phyloP scores from a whole-genome alignment of 2,113 vertebrate species.

The Daphoenositta chrysoptera region DNA sequence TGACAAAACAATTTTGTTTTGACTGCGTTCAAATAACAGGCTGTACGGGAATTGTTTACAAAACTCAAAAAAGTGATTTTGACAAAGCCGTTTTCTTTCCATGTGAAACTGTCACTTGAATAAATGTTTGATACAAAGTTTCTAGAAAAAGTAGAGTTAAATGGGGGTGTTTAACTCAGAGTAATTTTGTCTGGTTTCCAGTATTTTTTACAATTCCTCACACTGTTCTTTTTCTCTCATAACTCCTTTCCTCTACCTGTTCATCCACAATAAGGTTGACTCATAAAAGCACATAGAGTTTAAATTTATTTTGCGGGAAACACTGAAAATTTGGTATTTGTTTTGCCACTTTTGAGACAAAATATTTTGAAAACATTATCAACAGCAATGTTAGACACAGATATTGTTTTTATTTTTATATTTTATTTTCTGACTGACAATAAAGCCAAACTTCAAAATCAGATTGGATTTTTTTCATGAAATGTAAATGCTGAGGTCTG shows the following conservation, averaged over 20 bases:
- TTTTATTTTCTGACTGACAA: constrained; percentile 58
- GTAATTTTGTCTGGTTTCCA: neutral
- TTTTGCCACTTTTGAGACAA: constrained; percentile 50
- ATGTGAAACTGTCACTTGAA: neutral
- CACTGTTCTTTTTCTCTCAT: neutral
- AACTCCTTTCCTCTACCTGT: neutral
- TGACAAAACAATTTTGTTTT: constrained; percentile 13
- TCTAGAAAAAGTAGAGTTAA: neutral
- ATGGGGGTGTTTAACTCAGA: neutral
- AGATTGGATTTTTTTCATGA: constrained; percentile 52
- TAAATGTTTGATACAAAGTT: neutral
- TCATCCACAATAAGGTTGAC: neutral
- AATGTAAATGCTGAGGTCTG: constrained; percentile 63
- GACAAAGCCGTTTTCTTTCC: neutral
- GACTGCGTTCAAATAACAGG: neutral
- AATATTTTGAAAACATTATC: constrained; percentile 66
- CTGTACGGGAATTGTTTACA: neutral
- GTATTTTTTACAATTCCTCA: fast-evolving
- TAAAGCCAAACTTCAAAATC: constrained; percentile 60
- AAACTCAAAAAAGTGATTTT: neutral
- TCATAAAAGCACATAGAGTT: neutral
- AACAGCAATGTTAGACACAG: constrained; percentile 41
- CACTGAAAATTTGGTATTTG: constrained; percentile 30
- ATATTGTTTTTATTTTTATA: constrained; percentile 59
- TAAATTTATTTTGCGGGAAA: constrained; percentile 14